Conservation (phyloP, 2,113 vertebrate species). For the Calidris pygmaea region DNA sequence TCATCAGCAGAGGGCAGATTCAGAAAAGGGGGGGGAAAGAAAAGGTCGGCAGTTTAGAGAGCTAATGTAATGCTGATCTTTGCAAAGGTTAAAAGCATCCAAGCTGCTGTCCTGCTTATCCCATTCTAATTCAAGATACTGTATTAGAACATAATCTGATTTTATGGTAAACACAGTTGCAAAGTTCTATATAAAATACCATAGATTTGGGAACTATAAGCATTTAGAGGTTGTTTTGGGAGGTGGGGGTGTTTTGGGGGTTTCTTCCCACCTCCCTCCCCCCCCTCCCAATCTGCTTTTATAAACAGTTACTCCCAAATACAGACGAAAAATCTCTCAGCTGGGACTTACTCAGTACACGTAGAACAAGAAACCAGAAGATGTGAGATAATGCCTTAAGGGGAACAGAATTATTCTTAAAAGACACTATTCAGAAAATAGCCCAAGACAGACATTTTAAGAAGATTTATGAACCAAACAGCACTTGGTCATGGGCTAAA, state of each 20-base stretch:
- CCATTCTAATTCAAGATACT: not conserved
- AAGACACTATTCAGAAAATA: not conserved
- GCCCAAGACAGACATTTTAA: not conserved
- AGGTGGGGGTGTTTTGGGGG: rapidly evolving
- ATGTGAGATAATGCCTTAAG: not conserved
- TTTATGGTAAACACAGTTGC: not conserved
- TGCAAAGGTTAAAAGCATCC: not conserved
- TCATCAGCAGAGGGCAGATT: not conserved
- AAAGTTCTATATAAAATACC: not conserved
- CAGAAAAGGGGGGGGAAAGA: not conserved
- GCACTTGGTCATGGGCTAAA: not conserved
- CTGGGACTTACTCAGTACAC: not conserved
- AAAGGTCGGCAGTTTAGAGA: rapidly evolving
- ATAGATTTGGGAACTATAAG: not conserved
- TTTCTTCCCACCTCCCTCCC: too few species aligned
- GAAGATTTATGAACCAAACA: not conserved
- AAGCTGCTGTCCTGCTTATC: not conserved
- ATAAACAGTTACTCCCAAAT: not conserved
- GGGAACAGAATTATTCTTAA: not conserved
- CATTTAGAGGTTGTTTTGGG: not conserved
- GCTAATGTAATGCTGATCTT: not conserved
- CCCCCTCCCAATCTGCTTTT: not conserved
- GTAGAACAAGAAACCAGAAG: not conserved
- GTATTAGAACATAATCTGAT: not conserved
- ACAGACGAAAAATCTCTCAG: not conserved